Evolutionary conservation across 2,888 invertebrate species (phyloP).

Genomic region (Melangyna quadrimaculata): DNA sequence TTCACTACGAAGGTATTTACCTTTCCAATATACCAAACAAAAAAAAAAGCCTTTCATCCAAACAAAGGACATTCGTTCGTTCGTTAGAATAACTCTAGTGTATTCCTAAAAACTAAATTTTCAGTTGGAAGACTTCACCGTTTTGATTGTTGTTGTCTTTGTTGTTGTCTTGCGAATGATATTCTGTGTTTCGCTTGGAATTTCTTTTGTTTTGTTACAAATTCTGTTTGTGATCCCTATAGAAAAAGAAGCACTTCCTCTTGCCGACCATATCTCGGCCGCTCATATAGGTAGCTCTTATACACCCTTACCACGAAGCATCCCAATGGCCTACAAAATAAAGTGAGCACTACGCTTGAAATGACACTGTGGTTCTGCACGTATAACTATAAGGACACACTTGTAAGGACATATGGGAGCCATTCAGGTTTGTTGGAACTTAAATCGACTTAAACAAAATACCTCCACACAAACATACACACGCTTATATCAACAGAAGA

Average conservation of each 20-base stretch:
- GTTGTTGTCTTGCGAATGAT: conserved; percentile 24
- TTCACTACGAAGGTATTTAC: neutral
- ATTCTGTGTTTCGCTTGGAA: conserved; percentile 19
- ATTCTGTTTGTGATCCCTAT: conserved; percentile 44
- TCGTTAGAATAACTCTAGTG: conserved; percentile 40
- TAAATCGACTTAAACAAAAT: conserved; percentile 59
- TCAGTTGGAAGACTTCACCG: conserved; percentile 38
- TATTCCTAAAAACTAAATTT: conserved; percentile 48
- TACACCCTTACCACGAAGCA: neutral
- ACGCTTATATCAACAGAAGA: neutral
- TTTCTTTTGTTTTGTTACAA: conserved; percentile 39
- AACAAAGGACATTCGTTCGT: conserved; percentile 55
- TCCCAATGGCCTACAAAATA: conserved; percentile 65
- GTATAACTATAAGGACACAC: conserved; percentile 40
- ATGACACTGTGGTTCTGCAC: conserved; percentile 39
- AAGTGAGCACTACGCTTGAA: conserved; percentile 56
- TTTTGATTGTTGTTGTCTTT: conserved; percentile 49
- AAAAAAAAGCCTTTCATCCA: conserved; percentile 38
- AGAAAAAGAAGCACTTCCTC: neutral
- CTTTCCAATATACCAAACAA: neutral
- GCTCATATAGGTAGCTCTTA: neutral
- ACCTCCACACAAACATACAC: conserved; percentile 6
- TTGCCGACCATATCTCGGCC: neutral
- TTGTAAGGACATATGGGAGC: conserved; percentile 64
- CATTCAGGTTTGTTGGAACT: conserved; percentile 52